These are phyloP conservation scores for Apantesis nais DNA, from an alignment of 2,888 invertebrate species.

Conservation along the genomic window DNA sequence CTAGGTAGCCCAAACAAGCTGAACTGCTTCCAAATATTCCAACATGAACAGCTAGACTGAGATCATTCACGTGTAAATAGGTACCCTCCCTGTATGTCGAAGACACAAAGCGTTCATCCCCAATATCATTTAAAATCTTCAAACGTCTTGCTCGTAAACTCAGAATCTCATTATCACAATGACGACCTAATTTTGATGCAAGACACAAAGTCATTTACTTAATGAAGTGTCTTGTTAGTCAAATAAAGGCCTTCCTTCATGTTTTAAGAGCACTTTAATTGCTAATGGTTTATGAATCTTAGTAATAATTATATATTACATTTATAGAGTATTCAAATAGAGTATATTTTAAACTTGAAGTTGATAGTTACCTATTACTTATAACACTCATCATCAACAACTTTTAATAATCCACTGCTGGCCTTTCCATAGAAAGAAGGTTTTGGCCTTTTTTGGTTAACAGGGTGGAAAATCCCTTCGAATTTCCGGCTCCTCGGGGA, in stretches of 20 bases:
- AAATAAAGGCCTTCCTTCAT: constrained; percentile 2
- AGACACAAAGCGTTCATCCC: neutral
- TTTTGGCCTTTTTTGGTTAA: too few relatives aligned
- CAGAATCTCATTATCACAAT: constrained; percentile 8
- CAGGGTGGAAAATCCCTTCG: too few relatives aligned
- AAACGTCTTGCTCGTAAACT: constrained; percentile 8
- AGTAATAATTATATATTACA: neutral
- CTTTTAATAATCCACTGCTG: too few relatives aligned
- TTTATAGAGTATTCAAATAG: neutral
- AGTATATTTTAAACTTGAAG: too few relatives aligned
- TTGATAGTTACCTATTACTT: too few relatives aligned
- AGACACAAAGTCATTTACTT: neutral
- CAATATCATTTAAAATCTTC: constrained; percentile 6
- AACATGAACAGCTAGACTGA: too few relatives aligned
- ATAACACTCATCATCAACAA: too few relatives aligned
- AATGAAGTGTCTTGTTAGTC: constrained; percentile 1
- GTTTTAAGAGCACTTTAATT: neutral
- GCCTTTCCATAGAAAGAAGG: too few relatives aligned
- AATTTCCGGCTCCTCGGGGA: too few relatives aligned
- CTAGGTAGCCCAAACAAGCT: too few relatives aligned
- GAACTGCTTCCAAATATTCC: too few relatives aligned
- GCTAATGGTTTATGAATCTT: neutral
- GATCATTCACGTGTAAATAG: neutral
- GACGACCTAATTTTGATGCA: neutral
- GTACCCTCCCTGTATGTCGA: neutral